A percentile compares a stretch with the other conserved stretches of the same genome.
Conservation (phyloP, 2,888 invertebrate species). For the Anticlea derivata region DNA sequence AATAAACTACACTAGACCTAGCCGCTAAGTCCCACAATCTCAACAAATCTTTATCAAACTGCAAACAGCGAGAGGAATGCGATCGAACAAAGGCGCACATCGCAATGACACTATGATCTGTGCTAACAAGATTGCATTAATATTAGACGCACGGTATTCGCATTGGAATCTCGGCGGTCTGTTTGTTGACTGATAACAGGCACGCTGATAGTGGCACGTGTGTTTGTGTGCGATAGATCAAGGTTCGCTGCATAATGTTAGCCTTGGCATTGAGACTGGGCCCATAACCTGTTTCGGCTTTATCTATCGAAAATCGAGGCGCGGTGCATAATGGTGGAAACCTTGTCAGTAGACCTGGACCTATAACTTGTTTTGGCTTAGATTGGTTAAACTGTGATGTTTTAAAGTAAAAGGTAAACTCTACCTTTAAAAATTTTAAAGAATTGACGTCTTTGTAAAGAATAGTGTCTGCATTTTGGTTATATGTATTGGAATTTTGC, state of each 20-base stretch:
- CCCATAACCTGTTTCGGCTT: constrained; percentile 1
- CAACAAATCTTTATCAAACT: constrained; percentile 10
- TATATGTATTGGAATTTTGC: too few relatives aligned
- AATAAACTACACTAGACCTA: too few relatives aligned
- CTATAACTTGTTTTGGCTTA: too few relatives aligned
- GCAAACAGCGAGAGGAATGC: constrained; percentile 31
- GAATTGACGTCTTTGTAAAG: too few relatives aligned
- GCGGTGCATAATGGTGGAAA: too few relatives aligned
- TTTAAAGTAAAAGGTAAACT: too few relatives aligned
- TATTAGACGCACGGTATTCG: constrained; percentile 26
- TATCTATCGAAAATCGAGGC: too few relatives aligned
- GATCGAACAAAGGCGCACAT: constrained; percentile 27
- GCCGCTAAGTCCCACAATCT: too few relatives aligned
- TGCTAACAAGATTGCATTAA: constrained; percentile 20
- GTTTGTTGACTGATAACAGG: constrained; percentile 30
- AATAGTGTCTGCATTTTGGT: too few relatives aligned
- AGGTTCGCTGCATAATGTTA: background rate
- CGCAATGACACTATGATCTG: constrained; percentile 8
- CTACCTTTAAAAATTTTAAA: too few relatives aligned
- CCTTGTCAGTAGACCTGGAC: too few relatives aligned
- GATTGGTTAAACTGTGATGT: too few relatives aligned
- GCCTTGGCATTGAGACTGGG: constrained; percentile 6
- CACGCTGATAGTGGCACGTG: constrained; percentile 19
- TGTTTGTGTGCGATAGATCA: constrained; percentile 11
- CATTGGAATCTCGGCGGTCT: constrained; percentile 19